Percentiles rank a stretch among this genome's conserved stretches.
phyloP scores from a whole-genome alignment of 2,113 vertebrate genomes.

The Hypanus sabinus region DNA sequence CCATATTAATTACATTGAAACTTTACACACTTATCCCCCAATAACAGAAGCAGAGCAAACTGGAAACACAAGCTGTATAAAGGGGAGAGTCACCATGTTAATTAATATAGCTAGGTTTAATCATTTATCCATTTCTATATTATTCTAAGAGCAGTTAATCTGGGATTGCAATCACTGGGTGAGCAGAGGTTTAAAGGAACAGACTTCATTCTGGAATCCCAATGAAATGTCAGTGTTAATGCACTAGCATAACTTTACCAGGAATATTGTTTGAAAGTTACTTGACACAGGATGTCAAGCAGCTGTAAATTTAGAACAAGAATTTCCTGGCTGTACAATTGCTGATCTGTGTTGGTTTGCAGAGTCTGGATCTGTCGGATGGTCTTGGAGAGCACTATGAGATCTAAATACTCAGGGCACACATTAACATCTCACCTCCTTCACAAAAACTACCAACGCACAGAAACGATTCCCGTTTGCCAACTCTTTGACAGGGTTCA shows the following conservation, averaged over 20 bases:
- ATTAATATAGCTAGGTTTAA: background rate
- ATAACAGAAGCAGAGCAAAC: background rate
- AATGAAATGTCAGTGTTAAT: background rate
- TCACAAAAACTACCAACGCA: conserved; percentile 33
- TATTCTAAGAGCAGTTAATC: background rate
- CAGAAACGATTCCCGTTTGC: background rate
- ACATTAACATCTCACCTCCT: conserved; percentile 22
- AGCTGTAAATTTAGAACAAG: conserved; percentile 35
- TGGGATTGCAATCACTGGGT: background rate
- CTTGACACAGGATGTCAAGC: conserved; percentile 28
- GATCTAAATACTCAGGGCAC: background rate
- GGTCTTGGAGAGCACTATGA: background rate
- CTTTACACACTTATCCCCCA: background rate
- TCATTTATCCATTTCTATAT: background rate
- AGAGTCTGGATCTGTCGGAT: background rate
- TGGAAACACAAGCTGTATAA: background rate
- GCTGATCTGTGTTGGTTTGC: conserved; percentile 30
- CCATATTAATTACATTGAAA: background rate
- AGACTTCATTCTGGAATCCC: background rate
- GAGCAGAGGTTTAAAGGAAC: background rate
- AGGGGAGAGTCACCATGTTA: background rate
- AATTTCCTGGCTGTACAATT: conserved; percentile 39
- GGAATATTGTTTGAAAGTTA: conserved; percentile 29
- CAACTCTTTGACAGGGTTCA: conserved; percentile 26
- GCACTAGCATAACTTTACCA: background rate